Evolutionary conservation across 2,113 vertebrate species (phyloP), one percentile per base, ranked within the genome.

Genomic region (Gila orcuttii): DNA sequence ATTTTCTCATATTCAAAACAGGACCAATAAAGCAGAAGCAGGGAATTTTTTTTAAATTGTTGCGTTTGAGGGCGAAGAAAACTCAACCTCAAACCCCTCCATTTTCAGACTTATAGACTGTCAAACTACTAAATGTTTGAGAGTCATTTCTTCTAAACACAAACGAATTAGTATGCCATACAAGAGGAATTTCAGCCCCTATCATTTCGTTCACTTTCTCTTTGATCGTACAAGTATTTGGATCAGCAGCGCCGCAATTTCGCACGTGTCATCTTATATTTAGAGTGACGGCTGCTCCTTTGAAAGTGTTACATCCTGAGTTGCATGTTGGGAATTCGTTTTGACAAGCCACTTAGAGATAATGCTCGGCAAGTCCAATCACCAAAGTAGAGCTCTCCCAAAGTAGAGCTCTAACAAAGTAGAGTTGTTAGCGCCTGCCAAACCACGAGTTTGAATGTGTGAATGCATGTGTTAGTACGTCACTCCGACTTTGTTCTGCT

Each of bases 281-380:
- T 79, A 83, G 36, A 80, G 59, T 77, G 59, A 79, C 17, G 45
- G 78, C 28, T 36, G 82, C 52, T 69, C 4, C 77, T 55, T 76
- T 78, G 82, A 87, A 79, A 75, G 76, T 55, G 83, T 8, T 64
- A 64, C 66, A 66, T 23, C 11, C 33, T 45, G 31, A 57, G 52
- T 36, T 62, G 64, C 64, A 87, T 62, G 17, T 25, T 79, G 83
- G 83, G 86, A 79, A 83, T 87, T 25, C 17, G 11, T 64, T 85
- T 73, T 85, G 88, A 87, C 59, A 87, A 85, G 64, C 25, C 80
- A 83, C 79, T 85, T 25, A 64, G 39, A 78, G 71, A 89, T 85
- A 87, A 82, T 11, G 47, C 64, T 47, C 25, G 10, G 15, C 52
- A 74, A 68, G 79, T 69, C 45, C 28, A 82, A 33, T 66, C 42